phyloP scores from a whole-genome alignment of 30 jellyfish, hydroid and myxozoan genomes.

The Aurelia coerulea region DNA sequence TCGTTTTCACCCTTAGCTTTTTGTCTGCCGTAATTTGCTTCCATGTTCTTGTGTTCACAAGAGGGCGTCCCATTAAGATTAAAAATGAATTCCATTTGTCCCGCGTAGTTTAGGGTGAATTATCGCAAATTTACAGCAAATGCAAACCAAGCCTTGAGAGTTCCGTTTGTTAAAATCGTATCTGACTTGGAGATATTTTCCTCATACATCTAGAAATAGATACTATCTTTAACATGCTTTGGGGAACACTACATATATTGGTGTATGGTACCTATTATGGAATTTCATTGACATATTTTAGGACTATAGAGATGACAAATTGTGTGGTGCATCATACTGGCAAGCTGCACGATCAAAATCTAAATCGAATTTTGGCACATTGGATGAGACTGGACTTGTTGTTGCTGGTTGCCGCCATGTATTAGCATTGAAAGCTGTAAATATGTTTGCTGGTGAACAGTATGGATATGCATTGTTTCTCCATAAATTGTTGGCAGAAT shows the following conservation, averaged over 20 bases:
- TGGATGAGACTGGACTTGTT: conserved; percentile 51
- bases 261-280: not conserved
- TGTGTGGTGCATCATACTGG: conserved; percentile 57
- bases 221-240: not conserved
- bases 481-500: conserved; percentile 17
- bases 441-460: conserved; percentile 65
- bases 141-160: too few species aligned
- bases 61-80: too few species aligned
- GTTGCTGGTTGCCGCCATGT: conserved; percentile 69
- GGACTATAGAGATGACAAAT: conserved; percentile 36
- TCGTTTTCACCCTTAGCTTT: too few species aligned
- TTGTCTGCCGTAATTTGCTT: too few species aligned
- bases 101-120: too few species aligned
- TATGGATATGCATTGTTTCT: conserved; percentile 62
- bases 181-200: too few species aligned
- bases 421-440: conserved; percentile 49
- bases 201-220: too few species aligned
- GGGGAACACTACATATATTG: not conserved
- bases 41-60: too few species aligned
- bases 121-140: too few species aligned
- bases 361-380: conserved; percentile 9
- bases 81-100: too few species aligned
- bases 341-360: conserved; percentile 57
- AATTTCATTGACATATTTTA: not conserved
- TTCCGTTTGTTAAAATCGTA: too few species aligned